phyloP scores from a whole-genome alignment of 2,797 vertebrate genomes.

The Sibirionetta formosa region DNA sequence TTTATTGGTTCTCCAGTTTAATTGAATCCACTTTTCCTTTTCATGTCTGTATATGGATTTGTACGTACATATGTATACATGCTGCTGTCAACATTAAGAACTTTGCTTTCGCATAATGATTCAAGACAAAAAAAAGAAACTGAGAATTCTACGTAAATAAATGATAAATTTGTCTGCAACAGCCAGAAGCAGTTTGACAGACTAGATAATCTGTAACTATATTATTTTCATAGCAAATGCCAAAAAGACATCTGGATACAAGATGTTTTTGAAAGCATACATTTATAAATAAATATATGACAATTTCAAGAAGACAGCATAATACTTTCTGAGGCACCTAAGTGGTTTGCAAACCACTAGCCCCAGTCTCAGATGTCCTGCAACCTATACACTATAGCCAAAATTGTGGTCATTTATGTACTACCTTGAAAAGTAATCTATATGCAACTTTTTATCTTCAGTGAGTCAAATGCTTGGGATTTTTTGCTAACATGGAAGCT shows the following conservation, averaged over 20 bases:
- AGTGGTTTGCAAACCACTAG: not conserved
- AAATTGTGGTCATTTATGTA: not conserved
- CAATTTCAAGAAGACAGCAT: not conserved
- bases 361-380: not conserved
- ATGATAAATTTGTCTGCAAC: not conserved
- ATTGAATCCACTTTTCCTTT: not conserved
- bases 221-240: not conserved
- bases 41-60: rapidly evolving
- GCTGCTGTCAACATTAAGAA: not conserved
- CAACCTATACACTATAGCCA: not conserved
- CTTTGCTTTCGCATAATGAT: not conserved
- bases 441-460: not conserved
- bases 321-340: rapidly evolving
- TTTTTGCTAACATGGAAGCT: not conserved
- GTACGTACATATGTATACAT: not conserved
- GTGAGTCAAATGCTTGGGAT: not conserved
- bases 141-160: not conserved
- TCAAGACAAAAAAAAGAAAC: not conserved
- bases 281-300: not conserved
- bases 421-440: not conserved
- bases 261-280: not conserved
- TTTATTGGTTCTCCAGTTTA: constrained; percentile 5
- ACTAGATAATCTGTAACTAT: not conserved
- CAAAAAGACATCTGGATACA: not conserved
- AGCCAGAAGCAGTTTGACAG: not conserved